Evolutionary conservation across 2,113 vertebrate genomes (phyloP).

Genomic region (Gymnorhina tibicen): DNA sequence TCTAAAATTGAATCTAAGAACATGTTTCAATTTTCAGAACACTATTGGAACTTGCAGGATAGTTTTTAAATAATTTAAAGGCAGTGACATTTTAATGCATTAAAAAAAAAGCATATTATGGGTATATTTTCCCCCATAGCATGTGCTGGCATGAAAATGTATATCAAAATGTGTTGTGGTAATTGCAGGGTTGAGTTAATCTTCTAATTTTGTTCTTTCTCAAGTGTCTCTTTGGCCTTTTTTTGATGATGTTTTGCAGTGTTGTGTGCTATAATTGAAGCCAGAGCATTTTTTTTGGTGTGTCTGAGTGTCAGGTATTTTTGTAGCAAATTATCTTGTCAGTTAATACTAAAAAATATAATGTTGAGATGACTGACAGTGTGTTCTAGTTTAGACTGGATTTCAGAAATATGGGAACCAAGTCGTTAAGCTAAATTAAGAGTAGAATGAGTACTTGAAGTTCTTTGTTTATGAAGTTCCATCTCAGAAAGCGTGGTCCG

Average conservation of each 20-base stretch:
- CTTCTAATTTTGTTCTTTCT: not conserved
- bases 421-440: not conserved
- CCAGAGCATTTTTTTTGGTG: not conserved
- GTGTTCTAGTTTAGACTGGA: not conserved
- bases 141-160: not conserved
- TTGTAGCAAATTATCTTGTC: not conserved
- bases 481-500: not conserved
- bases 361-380: not conserved
- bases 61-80: not conserved
- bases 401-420: not conserved
- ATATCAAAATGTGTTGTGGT: not conserved
- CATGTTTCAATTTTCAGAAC: not conserved
- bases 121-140: not conserved
- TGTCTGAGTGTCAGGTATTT: not conserved
- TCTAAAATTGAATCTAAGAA: not conserved
- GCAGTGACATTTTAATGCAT: accelerated
- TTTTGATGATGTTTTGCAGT: not conserved
- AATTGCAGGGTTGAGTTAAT: not conserved
- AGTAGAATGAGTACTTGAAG: not conserved
- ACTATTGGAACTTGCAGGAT: not conserved
- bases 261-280: not conserved
- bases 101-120: not conserved
- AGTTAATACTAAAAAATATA: not conserved
- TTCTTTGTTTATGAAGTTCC: not conserved
- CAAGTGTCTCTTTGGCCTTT: not conserved